Evolutionary conservation across 1,140 invertebrate species (phyloP).

Genomic region (Phthorimaea operculella): DNA sequence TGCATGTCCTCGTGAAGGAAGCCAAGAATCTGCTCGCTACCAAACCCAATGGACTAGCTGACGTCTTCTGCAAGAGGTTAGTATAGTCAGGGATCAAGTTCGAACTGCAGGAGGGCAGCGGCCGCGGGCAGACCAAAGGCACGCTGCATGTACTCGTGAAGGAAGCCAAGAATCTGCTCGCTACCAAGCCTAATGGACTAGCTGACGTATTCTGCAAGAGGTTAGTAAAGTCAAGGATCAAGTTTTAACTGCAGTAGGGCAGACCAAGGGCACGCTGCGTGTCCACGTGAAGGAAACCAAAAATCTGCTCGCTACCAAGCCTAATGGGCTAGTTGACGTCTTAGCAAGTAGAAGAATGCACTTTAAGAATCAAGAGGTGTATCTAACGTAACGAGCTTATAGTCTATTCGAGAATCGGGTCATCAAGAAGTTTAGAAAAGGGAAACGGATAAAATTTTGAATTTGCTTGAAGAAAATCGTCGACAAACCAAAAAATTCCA

Average conservation of each 20-base stretch:
- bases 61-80: too few relatives aligned
- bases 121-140: slow-evolving; percentile 70
- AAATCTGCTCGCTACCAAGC: slow-evolving; percentile 86
- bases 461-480: too few relatives aligned
- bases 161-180: slow-evolving; percentile 92
- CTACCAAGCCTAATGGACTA: slow-evolving; percentile 85
- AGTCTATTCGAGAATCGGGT: too few relatives aligned
- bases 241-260: slow-evolving; percentile 16
- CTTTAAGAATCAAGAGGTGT: too few relatives aligned
- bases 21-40: slow-evolving; percentile 88
- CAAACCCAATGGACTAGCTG: slow-evolving; percentile 89
- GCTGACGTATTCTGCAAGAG: slow-evolving; percentile 97
- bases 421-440: too few relatives aligned
- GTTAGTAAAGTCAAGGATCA: too few relatives aligned
- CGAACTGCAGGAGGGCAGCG: slow-evolving; percentile 13
- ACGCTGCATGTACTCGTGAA: slow-evolving; percentile 92
- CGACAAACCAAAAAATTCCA: too few relatives aligned
- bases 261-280: slow-evolving; percentile 81
- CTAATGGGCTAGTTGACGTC: slow-evolving; percentile 91
- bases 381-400: too few relatives aligned
- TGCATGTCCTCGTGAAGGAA: slow-evolving; percentile 95
- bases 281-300: slow-evolving; percentile 96
- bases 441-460: too few relatives aligned
- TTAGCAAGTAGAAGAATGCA: too few relatives aligned
- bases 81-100: too few relatives aligned